Base-by-base conservation (phyloP, 2,888 invertebrate genomes). In the Apoda limacodes region DNA sequence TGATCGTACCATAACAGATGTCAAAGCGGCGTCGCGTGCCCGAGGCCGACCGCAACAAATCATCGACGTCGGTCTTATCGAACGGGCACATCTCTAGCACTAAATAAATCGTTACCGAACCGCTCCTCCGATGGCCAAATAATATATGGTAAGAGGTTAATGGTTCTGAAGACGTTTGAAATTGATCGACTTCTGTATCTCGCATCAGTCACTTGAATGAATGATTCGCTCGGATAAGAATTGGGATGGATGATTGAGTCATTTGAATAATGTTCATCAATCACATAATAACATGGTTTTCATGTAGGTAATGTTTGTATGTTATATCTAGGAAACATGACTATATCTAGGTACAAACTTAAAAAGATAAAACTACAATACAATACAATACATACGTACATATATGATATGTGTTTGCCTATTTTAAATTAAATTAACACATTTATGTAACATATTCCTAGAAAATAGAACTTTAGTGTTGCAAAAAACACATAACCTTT, bases 41-140 rank as follows among this genome's bases (percentile, higher is more conserved):
- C 53, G 41, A 48, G 48, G 53, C 48, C 46, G 45, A 50, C 46
- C 44, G 50, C 59, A 58, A 69, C 72, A 67, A 69, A 71, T 71
- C 71, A 69, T 70, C 66, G 64, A 60, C 51, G 48, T 48, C 46
- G 46, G 45, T 49, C 52, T 66, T 75, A 76, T 75, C 75, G 61
- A 72, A 66, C 46, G 59, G 47, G 67, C 42, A 65, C 75, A 76
- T 76, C 76, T 64, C 66, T 67, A 66, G 49, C 55, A 53, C 60
- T 64, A 66, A 66, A 70, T 68, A 69, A 66, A 72, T 72, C 60
- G 63, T 63, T 62, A 55, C 54, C 44, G 46, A 50, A 52, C 56
- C 46, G 46, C 55, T 53, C 54, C 52, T 52, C 39, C 28, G 43
- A 48, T 55, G 56, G 60, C 64, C 61, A 60, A 69, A 69, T 61